phyloP scores from a whole-genome alignment of 2,888 invertebrate genomes.

The Pelosia muscerda region DNA sequence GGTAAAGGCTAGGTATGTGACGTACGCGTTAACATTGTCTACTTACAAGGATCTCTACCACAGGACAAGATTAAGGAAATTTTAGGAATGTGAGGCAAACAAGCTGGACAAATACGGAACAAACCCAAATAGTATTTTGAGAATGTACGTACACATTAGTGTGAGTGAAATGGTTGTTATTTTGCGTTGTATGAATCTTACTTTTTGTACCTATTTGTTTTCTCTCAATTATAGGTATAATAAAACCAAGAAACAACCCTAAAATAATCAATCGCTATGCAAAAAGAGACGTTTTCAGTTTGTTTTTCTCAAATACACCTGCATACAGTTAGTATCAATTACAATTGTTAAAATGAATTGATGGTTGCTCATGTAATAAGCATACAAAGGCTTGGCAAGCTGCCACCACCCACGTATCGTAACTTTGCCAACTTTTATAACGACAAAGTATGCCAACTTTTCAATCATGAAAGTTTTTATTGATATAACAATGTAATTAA shows the following conservation, averaged over 20 bases:
- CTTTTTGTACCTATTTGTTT: not conserved
- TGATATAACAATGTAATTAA: not conserved
- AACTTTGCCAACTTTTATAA: constrained; percentile 15
- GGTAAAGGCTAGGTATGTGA: too few relatives aligned
- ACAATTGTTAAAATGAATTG: constrained; percentile 10
- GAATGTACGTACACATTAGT: too few relatives aligned
- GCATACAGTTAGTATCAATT: constrained; percentile 3
- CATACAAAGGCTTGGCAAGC: constrained; percentile 12
- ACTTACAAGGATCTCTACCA: not conserved
- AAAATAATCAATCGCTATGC: not conserved
- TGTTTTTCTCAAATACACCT: not conserved
- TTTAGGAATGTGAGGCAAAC: not conserved
- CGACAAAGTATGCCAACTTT: not conserved
- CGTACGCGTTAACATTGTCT: not conserved
- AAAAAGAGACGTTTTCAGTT: not conserved
- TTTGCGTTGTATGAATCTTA: not conserved
- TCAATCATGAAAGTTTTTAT: constrained; percentile 15
- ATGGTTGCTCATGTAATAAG: constrained; percentile 7
- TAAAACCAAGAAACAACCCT: too few relatives aligned
- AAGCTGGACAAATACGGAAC: not conserved
- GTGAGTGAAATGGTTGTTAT: not conserved
- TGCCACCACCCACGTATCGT: constrained; percentile 17
- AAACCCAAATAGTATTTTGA: too few relatives aligned
- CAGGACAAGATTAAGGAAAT: not conserved
- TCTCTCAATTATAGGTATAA: not conserved